Conservation (phyloP, 2,888 invertebrate species). For the Drosophila ezoana region DNA sequence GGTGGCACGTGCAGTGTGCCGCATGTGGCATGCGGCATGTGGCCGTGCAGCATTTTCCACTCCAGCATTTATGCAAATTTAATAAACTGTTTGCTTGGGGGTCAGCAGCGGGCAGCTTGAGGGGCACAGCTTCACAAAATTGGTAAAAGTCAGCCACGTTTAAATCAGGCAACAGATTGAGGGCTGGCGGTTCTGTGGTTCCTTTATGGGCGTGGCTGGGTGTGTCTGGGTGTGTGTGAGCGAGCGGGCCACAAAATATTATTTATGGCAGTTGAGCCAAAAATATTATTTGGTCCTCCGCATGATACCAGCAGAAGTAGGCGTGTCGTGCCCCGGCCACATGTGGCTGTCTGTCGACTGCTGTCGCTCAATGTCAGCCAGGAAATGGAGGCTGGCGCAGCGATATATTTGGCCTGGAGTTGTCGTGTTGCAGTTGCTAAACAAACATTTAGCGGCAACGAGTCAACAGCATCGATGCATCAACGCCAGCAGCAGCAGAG, state of each 20-base stretch:
- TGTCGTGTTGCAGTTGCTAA: constrained; percentile 72
- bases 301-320: constrained; percentile 48
- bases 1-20: constrained; percentile 51
- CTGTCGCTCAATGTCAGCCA: constrained; percentile 69
- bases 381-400: constrained; percentile 10
- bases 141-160: constrained; percentile 27
- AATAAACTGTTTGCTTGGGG: constrained; percentile 69
- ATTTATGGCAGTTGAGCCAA: constrained; percentile 66
- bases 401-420: constrained; percentile 37
- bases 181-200: constrained; percentile 22
- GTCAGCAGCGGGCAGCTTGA: too few relatives aligned
- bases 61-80: constrained; percentile 80
- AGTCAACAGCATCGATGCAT: constrained; percentile 80
- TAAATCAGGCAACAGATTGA: constrained; percentile 59
- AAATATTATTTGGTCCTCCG: constrained; percentile 62
- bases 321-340: constrained; percentile 61
- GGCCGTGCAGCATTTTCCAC: constrained; percentile 36
- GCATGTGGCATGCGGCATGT: constrained; percentile 19
- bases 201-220: constrained; percentile 38
- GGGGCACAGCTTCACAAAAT: constrained; percentile 5
- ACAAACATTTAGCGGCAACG: constrained; percentile 73
- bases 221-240: too few relatives aligned
- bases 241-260: constrained; percentile 62
- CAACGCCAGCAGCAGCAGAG: constrained; percentile 57
- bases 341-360: constrained; percentile 52